Evolutionary conservation across 2,888 invertebrate species (phyloP), one percentile per base, ranked within the genome.

Genomic region (Herminia tarsipennalis): DNA sequence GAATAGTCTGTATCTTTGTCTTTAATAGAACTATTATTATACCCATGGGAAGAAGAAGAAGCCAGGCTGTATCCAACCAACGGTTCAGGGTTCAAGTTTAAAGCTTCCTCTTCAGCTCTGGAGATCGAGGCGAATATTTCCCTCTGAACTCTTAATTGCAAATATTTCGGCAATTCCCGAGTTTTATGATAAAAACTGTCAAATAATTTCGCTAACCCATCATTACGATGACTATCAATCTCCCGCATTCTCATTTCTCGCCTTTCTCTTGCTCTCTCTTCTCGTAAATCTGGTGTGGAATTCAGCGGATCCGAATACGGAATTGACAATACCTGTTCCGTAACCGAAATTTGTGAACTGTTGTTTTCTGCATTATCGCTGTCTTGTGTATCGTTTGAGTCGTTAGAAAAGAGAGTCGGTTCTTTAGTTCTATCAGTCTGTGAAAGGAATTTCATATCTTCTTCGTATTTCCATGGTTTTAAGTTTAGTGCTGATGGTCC

Each of bases 171-270:
- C 1, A 73, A 37, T 16, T 57, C 56, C 2, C 63, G 46, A 3
- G 73, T 73, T 52, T 75, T 73, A 36, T 72, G 54, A 38, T 60
- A 70, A 13, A 75, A 32, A 50, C 73, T 66, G 5, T 57, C 49
- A 44, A 75, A 73, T 21, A 75, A 37, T 25, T 60, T 55, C 2
- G 58, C 39, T 1, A 75, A 27, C 6, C 69, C 66, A 40, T 73
- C 68, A 18, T 22, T 17, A n/a, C 39, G 28, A 33, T 48, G 48
- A 17, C 13, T 24, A 12, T 56, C 45, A 29, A 36, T 35, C 22
- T 44, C 25, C 5, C 51, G 43, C 24, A 28, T 51, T 46, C 45
- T 45, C 16, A 50, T 14, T 25, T 59, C 41, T 28, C 52, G 58
- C 41, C 44, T 47, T 36, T 56, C 46, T 21, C 30, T 24, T 17